Evolutionary conservation across 2,113 vertebrate species (phyloP).

Genomic region (Crypturellus undulatus): DNA sequence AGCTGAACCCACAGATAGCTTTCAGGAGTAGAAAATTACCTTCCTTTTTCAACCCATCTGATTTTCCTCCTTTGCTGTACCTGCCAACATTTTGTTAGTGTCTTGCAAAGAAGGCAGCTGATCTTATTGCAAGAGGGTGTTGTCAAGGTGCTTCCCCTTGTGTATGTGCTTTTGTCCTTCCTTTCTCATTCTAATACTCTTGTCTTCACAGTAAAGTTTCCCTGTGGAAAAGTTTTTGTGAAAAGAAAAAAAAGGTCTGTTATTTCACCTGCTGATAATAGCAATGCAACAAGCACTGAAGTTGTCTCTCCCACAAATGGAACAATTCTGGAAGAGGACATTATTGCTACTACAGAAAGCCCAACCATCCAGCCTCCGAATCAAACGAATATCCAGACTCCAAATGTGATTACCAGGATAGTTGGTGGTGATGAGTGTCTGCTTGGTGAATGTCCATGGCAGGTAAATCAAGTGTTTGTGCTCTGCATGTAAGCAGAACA

Average conservation of each 20-base stretch:
- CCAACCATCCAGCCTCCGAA: rapidly evolving
- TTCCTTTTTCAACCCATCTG: background rate
- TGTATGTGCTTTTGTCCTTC: background rate
- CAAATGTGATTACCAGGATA: constrained; percentile 55
- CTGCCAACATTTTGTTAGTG: background rate
- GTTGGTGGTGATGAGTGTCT: constrained; percentile 83
- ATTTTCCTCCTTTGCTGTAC: background rate
- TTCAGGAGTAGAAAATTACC: background rate
- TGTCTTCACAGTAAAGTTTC: constrained; percentile 66
- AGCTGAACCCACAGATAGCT: background rate
- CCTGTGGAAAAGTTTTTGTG: constrained; percentile 66
- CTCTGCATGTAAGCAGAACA: rapidly evolving
- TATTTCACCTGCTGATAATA: background rate
- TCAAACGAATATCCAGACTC: background rate
- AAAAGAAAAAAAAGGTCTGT: constrained; percentile 36
- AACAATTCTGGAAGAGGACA: background rate
- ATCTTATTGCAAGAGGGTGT: background rate
- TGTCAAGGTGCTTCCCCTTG: background rate
- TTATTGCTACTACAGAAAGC: background rate
- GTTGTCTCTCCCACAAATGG: background rate
- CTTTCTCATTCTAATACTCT: background rate
- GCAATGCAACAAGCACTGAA: background rate
- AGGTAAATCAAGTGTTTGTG: constrained; percentile 77
- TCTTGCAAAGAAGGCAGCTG: background rate
- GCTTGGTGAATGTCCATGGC: constrained; percentile 92